phyloP scores from a whole-genome alignment of 2,113 vertebrate species.

The Ageneiosus marmoratus region DNA sequence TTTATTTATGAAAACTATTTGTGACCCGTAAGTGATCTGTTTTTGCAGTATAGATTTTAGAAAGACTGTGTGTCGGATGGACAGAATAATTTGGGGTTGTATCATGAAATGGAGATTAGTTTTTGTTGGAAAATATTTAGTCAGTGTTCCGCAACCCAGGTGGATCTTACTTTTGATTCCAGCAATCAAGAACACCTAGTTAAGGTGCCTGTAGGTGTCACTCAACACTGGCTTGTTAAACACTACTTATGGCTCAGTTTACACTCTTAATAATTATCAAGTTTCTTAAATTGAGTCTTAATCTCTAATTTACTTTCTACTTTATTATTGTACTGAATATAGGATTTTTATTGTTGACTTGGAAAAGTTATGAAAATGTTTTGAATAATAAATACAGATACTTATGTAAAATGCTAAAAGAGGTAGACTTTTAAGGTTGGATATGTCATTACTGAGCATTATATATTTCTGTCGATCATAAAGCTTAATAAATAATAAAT shows the following conservation, averaged over 20 bases:
- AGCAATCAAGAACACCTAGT: background rate
- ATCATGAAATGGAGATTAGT: background rate
- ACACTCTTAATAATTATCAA: slow-evolving; percentile 8
- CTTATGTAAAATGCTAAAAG: slow-evolving; percentile 16
- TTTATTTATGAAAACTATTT: background rate
- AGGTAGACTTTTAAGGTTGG: slow-evolving; percentile 5
- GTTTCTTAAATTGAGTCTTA: background rate
- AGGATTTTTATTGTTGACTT: slow-evolving; percentile 18
- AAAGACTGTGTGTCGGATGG: slow-evolving; percentile 13
- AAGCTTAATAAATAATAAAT: slow-evolving; percentile 15
- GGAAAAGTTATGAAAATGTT: background rate
- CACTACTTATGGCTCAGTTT: background rate
- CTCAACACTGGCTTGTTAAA: background rate
- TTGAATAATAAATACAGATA: background rate
- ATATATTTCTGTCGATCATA: slow-evolving; percentile 29
- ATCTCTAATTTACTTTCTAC: slow-evolving; percentile 2
- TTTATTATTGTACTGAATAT: background rate
- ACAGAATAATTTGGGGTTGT: background rate
- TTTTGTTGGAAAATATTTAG: slow-evolving; percentile 14
- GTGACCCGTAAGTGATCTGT: slow-evolving; percentile 5
- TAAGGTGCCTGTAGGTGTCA: background rate
- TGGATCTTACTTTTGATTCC: background rate
- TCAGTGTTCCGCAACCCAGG: background rate
- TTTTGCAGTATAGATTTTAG: slow-evolving; percentile 14
- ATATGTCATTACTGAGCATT: slow-evolving; percentile 22